A percentile compares a stretch with the other conserved stretches of the same genome.
Evolutionary conservation across 1,140 invertebrate genomes (phyloP).

Genomic region (Octopus bimaculoides): DNA sequence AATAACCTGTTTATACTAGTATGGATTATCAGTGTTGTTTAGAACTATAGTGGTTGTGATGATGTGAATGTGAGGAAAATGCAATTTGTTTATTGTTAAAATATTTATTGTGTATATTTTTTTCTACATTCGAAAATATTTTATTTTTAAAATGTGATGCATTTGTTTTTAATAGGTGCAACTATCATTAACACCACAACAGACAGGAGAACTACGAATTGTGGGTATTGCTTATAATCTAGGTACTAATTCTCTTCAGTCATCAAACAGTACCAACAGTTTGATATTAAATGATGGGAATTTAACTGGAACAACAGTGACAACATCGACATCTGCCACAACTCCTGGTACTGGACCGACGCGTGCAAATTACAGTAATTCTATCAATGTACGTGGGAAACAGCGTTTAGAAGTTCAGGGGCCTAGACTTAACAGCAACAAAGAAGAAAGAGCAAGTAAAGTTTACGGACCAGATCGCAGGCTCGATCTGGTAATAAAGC

Average conservation of each 20-base stretch:
- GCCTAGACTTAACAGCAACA: conserved; percentile 55
- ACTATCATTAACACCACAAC: conserved; percentile 47
- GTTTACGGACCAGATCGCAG: conserved; percentile 57
- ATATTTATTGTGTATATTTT: too few relatives aligned
- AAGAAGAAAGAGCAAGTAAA: conserved; percentile 54
- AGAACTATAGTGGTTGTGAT: too few relatives aligned
- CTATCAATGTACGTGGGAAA: conserved; percentile 53
- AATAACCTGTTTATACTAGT: too few relatives aligned
- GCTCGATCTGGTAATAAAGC: conserved; percentile 56
- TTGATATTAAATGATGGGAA: conserved; percentile 16
- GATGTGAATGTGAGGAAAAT: too few relatives aligned
- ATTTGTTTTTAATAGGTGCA: conserved; percentile 38
- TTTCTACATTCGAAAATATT: not conserved
- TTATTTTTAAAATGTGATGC: not conserved
- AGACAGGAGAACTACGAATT: conserved; percentile 52
- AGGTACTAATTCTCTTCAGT: conserved; percentile 38
- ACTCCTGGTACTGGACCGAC: conserved; percentile 22
- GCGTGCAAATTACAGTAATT: conserved; percentile 34
- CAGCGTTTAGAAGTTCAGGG: conserved; percentile 57
- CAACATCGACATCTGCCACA: conserved; percentile 5
- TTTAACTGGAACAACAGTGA: conserved; percentile 17
- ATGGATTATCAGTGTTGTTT: too few relatives aligned
- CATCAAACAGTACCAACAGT: conserved; percentile 5
- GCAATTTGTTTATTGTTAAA: too few relatives aligned
- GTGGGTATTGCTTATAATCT: conserved; percentile 56